Evolutionary conservation across 2,797 vertebrate species (phyloP).

Genomic region (Dallia pectoralis): DNA sequence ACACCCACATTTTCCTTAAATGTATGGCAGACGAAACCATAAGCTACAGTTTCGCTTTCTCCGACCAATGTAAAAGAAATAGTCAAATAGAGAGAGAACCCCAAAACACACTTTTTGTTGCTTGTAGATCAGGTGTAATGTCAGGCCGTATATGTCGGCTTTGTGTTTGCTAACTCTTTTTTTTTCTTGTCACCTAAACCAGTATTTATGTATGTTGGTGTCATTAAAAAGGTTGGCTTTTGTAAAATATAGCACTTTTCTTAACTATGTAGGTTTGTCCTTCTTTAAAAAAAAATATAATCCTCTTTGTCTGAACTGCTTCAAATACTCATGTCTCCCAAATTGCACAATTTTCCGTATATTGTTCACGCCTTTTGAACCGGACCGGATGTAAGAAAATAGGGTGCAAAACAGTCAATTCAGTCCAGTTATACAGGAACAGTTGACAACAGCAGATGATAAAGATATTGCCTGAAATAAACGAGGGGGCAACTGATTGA

Average conservation of each 20-base stretch:
- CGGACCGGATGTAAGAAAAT: neutral
- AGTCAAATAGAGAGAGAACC: neutral
- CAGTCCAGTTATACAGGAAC: slow-evolving; percentile 10
- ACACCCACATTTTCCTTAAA: too few species aligned
- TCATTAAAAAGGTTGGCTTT: neutral
- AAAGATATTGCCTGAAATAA: slow-evolving; percentile 21
- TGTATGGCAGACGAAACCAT: too few species aligned
- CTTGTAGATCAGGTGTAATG: neutral
- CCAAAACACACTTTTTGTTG: neutral
- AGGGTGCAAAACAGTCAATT: slow-evolving; percentile 16
- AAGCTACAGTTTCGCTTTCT: too few species aligned
- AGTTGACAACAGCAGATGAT: slow-evolving; percentile 13
- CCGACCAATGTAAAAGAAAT: too few species aligned
- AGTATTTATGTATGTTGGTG: neutral
- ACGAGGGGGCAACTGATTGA: slow-evolving; percentile 21
- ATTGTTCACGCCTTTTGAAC: neutral
- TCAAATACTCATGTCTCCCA: slow-evolving; percentile 23
- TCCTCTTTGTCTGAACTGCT: slow-evolving; percentile 11
- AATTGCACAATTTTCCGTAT: neutral
- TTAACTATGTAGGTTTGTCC: slow-evolving; percentile 13
- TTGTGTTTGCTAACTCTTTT: neutral
- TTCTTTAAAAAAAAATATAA: slow-evolving; percentile 17
- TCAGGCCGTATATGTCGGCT: neutral
- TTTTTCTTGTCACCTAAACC: neutral
- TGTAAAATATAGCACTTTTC: slow-evolving; percentile 4